These are phyloP conservation scores for Porites australiensis DNA, from an alignment of 64 coral and sea anemone species.

Conservation along the genomic window DNA sequence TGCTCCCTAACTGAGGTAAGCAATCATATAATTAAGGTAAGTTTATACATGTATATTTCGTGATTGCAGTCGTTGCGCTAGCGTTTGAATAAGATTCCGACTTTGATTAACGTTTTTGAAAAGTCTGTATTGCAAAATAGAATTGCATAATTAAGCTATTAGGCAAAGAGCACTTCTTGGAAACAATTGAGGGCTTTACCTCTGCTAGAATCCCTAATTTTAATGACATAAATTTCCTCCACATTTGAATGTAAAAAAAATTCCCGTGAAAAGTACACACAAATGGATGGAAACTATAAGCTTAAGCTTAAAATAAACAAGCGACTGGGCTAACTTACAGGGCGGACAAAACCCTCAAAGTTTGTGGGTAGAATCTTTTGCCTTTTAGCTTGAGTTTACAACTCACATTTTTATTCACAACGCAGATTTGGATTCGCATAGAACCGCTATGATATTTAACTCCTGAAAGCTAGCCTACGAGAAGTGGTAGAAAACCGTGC, in stretches of 20 bases:
- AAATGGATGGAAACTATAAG: conserved; percentile 7
- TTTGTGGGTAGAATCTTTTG: not conserved
- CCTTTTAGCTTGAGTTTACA: not conserved
- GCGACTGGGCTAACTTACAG: not conserved
- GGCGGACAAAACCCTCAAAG: not conserved
- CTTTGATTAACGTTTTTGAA: not conserved
- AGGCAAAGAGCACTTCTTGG: conserved; percentile 2
- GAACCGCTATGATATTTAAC: too few species aligned
- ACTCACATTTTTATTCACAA: too few species aligned
- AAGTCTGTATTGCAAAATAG: too few species aligned
- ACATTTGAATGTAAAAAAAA: not conserved
- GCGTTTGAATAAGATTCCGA: not conserved
- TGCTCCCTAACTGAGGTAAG: not conserved
- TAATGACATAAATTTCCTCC: not conserved
- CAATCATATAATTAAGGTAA: conserved; percentile 13
- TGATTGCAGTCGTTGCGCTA: conserved; percentile 6
- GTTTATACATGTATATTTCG: conserved; percentile 17
- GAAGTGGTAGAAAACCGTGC: not conserved
- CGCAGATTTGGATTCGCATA: too few species aligned
- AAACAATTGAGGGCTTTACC: not conserved
- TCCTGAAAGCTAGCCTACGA: too few species aligned
- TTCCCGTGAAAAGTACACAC: not conserved
- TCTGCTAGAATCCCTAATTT: not conserved
- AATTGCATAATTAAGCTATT: not conserved
- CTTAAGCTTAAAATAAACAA: conserved; percentile 1